Base-by-base conservation (phyloP, 2,888 invertebrate genomes). In the Erebia aethiops region DNA sequence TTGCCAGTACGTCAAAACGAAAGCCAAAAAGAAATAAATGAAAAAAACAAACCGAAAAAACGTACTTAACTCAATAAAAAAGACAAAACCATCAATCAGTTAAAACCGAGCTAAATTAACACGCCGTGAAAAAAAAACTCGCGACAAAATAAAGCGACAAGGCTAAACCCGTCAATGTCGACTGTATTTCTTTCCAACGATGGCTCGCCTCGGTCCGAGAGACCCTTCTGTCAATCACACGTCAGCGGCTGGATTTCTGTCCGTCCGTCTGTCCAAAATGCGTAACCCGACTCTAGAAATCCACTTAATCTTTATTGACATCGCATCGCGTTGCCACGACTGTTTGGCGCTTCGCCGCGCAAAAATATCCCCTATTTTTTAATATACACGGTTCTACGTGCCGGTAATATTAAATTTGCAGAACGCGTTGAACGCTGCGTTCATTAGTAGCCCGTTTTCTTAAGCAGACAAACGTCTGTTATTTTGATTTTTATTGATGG, bases 381-480 rank as follows among this genome's bases (percentile, higher is more conserved):
- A 21, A 0, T 69, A 2, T 11, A 71, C 72, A 81, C 63, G 74
- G 71, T 51, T 43, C 64, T 58, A 18, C 7, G 14, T 51, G 65
- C 49, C 13, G 26, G 76, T 69, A 71, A 5, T 13, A 4, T 26
- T 74, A 76, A 73, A 72, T 75, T 78, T 77, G 79, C 74, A 75
- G 49, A 66, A 70, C 75, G 69, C 77, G 68, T 69, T 75, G 72
- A 70, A 77, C 77, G 78, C 73, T 78, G 67, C 74, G 84, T 85
- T 87, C 84, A 87, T 88, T 88, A 87, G 87, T 82, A 82, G 82
- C 83, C 80, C 81, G 84, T 86, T 86, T 86, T 83, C 81, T 84
- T 86, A 87, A 85, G 86, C 82, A 82, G 85, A 86, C 85, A 84
- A 35, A 81, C 80, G 83, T 84, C 81, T 82, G 82, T 82, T 82